Conservation (phyloP, 2,797 vertebrate species). For the Hippopotamyrus pictus region DNA sequence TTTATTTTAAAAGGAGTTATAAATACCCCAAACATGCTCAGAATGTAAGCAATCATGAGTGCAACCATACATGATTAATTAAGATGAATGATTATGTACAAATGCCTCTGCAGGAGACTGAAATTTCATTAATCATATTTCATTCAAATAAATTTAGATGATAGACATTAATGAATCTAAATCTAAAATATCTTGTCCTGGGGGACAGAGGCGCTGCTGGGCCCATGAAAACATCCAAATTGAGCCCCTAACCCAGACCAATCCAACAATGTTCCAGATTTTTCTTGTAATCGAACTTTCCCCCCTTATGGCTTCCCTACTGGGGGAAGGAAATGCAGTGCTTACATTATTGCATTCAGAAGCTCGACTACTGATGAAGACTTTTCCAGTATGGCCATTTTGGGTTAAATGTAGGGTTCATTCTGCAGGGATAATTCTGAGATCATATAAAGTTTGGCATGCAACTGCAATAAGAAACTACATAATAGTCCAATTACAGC, state of each 20-base stretch:
- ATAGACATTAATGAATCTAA: not conserved
- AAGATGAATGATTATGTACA: not conserved
- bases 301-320: not conserved
- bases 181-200: not conserved
- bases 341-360: not conserved
- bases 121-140: constrained; percentile 12
- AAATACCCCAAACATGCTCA: not conserved
- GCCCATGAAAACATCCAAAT: not conserved
- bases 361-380: not conserved
- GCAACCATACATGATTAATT: not conserved
- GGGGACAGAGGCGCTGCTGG: not conserved
- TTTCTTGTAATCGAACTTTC: not conserved
- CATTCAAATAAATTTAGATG: constrained; percentile 6
- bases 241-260: not conserved
- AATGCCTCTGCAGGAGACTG: not conserved
- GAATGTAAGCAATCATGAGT: not conserved
- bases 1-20: not conserved
- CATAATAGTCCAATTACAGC: not conserved
- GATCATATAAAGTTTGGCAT: not conserved
- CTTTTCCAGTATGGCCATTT: not conserved
- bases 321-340: not conserved
- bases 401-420: not conserved
- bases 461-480: not conserved
- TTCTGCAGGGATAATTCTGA: not conserved
- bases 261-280: not conserved